Percentiles rank a stretch among this genome's conserved stretches.
Evolutionary conservation across 64 coral and sea anemone genomes (phyloP).

Genomic region (Pachyseris speciosa): DNA sequence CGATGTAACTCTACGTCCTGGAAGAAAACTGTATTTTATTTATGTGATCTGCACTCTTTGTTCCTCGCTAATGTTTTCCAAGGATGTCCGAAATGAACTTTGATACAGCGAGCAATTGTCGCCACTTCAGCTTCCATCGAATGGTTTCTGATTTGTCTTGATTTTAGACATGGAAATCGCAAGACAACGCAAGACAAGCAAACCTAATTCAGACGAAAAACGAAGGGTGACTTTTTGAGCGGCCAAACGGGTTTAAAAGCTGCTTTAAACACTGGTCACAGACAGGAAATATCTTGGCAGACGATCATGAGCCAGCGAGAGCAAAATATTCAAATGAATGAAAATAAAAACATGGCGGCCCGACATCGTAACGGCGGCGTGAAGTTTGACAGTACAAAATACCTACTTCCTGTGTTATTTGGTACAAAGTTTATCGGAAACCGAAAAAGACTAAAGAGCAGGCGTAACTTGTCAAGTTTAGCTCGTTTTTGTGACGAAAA

Average conservation of each 20-base stretch:
- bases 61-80: neutral
- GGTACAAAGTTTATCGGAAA: neutral
- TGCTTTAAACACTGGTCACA: neutral
- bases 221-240: neutral
- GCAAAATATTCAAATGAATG: constrained; percentile 50
- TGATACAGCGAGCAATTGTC: neutral
- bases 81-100: neutral
- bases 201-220: neutral
- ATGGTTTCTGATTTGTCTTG: neutral
- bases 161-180: neutral
- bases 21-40: neutral
- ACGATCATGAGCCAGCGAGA: neutral
- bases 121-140: neutral
- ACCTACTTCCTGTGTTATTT: neutral
- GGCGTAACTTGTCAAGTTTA: neutral
- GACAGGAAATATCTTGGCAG: constrained; percentile 26
- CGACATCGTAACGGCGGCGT: neutral
- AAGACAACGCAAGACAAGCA: neutral
- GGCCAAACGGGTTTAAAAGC: constrained; percentile 8
- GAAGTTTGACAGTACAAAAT: neutral
- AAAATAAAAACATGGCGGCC: constrained; percentile 44
- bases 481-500: neutral
- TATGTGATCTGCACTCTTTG: neutral
- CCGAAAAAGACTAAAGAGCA: neutral
- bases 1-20: neutral